phyloP scores from a whole-genome alignment of 2,888 invertebrate species.

The Beris chalybata region DNA sequence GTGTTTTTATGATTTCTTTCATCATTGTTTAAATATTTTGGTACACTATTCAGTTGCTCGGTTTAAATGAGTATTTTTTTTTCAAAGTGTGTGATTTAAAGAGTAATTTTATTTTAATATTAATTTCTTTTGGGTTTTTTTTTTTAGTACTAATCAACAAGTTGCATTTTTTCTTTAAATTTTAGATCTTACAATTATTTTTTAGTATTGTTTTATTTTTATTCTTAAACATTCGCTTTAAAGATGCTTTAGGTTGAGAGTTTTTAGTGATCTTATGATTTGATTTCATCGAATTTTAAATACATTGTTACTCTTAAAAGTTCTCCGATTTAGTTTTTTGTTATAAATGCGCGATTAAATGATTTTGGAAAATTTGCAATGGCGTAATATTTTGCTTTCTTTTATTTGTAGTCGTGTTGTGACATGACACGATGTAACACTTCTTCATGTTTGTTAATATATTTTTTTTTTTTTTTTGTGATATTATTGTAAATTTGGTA shows the following conservation, averaged over 20 bases:
- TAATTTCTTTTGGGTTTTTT: too few relatives aligned
- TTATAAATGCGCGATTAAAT: slow-evolving; percentile 27
- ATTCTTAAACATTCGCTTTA: slow-evolving; percentile 2
- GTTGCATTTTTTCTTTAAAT: slow-evolving; percentile 10
- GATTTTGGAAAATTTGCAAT: slow-evolving; percentile 28
- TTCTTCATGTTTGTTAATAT: not conserved
- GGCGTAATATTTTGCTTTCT: slow-evolving; percentile 20
- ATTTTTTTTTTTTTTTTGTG: too few relatives aligned
- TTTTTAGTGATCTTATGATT: slow-evolving; percentile 1
- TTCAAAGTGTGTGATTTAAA: too few relatives aligned
- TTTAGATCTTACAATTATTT: slow-evolving; percentile 1
- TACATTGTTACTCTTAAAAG: not conserved
- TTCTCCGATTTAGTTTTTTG: slow-evolving; percentile 36
- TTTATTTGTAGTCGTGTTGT: slow-evolving; percentile 12
- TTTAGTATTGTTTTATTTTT: slow-evolving; percentile 2
- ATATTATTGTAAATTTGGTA: too few relatives aligned
- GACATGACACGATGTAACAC: slow-evolving; percentile 11
- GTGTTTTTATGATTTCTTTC: too few relatives aligned
- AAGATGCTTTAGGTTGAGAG: slow-evolving; percentile 16
- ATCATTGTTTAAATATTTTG: too few relatives aligned
- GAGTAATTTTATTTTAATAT: too few relatives aligned
- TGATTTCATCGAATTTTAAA: slow-evolving; percentile 13
- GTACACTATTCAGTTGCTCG: too few relatives aligned
- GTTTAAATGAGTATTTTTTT: too few relatives aligned
- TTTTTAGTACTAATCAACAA: slow-evolving; percentile 28